Evolutionary conservation across 2,888 invertebrate species (phyloP), one percentile per base, ranked within the genome.

Genomic region (Drosophila paramelanica): DNA sequence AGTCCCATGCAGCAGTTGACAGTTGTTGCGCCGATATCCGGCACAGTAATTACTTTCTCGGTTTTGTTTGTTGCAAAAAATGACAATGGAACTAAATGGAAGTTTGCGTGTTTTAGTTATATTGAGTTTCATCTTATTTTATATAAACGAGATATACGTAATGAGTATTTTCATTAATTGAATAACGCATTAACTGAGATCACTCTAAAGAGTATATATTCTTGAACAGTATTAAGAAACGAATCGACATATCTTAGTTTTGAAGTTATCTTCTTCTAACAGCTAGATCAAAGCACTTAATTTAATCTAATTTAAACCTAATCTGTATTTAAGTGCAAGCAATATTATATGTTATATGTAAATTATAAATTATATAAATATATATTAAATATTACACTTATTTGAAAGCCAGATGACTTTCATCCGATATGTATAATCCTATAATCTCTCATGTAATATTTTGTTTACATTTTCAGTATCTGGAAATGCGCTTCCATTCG

Each of bases 401-500:
- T 31, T 31, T 31, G 31, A 10, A 8, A 31, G 31, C 31, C 10
- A 3, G 10, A 31, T 13, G 36, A 41, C 7, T 14, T 7, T 14
- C 8, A 17, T 41, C 7, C 14, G 14, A 14, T 39, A 27, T 7
- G 3, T 39, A 33, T 17, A 17, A 17, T 17, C 17, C 17, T 1
- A 17, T 17, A 17, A 17, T 17, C 17, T 17, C 17, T 1, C 36
- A n/a, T 5, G 4, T 13, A 8, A 33, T 8, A 0, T 14, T n/a
- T 27, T n/a, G n/a, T 27, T 41, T 31, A 2, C 25, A 25, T 31
- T 79, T 84, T 36, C 93, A 96, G 96, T 97, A 97, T 90, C 93
- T 97, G 85, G 96, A 96, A 90, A 91, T 96, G 83, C 93, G 96
- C 73, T 97, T 96, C 92, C 95, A 94, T 90, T 94, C 95, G 17